These are phyloP conservation scores for Heteromurus nitidus DNA, from an alignment of 2,888 invertebrate species.

Conservation along the genomic window DNA sequence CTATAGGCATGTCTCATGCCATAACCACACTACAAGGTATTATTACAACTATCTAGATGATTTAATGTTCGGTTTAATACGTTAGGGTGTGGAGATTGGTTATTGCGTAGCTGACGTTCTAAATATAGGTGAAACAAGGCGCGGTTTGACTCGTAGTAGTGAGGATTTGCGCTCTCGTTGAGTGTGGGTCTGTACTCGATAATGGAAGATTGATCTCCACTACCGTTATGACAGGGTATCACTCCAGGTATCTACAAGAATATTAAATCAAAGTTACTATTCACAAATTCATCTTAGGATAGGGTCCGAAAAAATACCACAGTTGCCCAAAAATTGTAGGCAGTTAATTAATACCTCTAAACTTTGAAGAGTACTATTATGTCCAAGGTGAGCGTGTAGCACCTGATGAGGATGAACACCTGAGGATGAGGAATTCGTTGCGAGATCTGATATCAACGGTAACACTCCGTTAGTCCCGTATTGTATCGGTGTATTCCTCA, in stretches of 20 bases:
- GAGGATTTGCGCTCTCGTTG: slow-evolving; percentile 85
- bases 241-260: slow-evolving; percentile 34
- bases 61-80: slow-evolving; percentile 14
- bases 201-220: too few relatives aligned
- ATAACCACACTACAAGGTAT: slow-evolving; percentile 5
- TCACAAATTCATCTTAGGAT: too few relatives aligned
- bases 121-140: slow-evolving; percentile 89
- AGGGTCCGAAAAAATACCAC: too few relatives aligned
- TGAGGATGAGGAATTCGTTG: not conserved
- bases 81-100: slow-evolving; percentile 65
- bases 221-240: too few relatives aligned
- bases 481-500: too few relatives aligned
- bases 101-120: slow-evolving; percentile 83
- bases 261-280: too few relatives aligned
- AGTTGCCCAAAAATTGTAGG: too few relatives aligned
- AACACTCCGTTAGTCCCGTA: too few relatives aligned
- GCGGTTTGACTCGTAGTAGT: slow-evolving; percentile 90
- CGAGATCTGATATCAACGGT: too few relatives aligned
- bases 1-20: too few relatives aligned
- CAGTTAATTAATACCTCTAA: not conserved
- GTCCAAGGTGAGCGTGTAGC: too few relatives aligned
- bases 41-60: not conserved
- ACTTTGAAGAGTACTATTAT: too few relatives aligned
- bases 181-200: slow-evolving; percentile 84
- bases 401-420: not conserved